Conservation (phyloP, 1,140 invertebrate species). For the Drosophila bipectinata region DNA sequence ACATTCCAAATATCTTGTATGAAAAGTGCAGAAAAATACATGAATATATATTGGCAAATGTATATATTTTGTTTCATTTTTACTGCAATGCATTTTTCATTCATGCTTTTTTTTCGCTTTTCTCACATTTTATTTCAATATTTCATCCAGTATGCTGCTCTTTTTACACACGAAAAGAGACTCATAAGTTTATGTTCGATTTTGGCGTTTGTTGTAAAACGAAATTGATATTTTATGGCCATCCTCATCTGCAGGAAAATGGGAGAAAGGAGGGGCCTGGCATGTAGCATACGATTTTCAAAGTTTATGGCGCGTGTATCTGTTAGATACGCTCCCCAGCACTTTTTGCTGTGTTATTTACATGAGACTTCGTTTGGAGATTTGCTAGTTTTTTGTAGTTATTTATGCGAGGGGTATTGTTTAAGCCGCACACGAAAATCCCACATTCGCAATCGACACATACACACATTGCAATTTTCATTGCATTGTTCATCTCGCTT, state of each 20-base stretch:
- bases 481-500: conserved; percentile 56
- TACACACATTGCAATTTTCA: conserved; percentile 20
- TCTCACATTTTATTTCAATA: conserved; percentile 63
- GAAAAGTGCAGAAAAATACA: conserved; percentile 49
- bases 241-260: conserved; percentile 65
- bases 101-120: conserved; percentile 13
- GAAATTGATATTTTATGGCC: conserved; percentile 81
- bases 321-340: conserved; percentile 62
- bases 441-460: conserved; percentile 19
- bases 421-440: conserved; percentile 56
- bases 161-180: conserved; percentile 20
- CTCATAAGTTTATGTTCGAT: conserved; percentile 79
- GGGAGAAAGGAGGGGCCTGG: conserved; percentile 2
- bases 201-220: conserved; percentile 80
- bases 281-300: conserved; percentile 71
- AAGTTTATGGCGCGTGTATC: conserved; percentile 79
- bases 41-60: conserved; percentile 41
- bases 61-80: conserved; percentile 58
- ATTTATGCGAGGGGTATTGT: conserved; percentile 78
- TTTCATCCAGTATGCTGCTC: conserved; percentile 52
- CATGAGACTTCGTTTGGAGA: conserved; percentile 40
- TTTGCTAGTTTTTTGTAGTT: conserved; percentile 56
- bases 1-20: conserved; percentile 21
- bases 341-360: conserved; percentile 32
- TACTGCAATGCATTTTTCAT: conserved; percentile 76